Percentiles rank a stretch among this genome's conserved stretches.
phyloP scores from a whole-genome alignment of 2,113 vertebrate species.

The Myiopsitta monachus region DNA sequence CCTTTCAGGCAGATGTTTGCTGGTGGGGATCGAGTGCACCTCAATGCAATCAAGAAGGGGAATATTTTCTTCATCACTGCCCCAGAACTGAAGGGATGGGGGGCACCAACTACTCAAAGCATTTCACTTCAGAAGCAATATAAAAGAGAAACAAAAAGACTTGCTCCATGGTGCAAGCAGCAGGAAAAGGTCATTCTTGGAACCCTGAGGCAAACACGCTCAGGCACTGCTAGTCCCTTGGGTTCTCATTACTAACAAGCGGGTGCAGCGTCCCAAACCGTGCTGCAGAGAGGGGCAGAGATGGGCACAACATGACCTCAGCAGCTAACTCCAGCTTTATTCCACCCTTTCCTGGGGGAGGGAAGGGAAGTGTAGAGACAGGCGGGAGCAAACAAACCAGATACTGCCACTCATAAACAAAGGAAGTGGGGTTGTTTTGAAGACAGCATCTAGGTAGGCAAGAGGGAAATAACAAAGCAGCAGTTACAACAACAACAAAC shows the following conservation, averaged over 20 bases:
- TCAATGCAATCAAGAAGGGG: background rate
- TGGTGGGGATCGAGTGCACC: background rate
- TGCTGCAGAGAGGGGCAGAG: background rate
- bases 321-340: background rate
- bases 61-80: background rate
- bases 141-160: background rate
- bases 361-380: background rate
- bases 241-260: background rate
- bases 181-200: background rate
- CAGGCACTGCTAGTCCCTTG: accelerated
- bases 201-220: accelerated
- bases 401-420: background rate
- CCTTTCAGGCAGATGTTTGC: no score
- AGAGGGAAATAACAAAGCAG: background rate
- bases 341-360: background rate
- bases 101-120: background rate
- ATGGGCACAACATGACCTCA: background rate
- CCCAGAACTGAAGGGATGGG: background rate
- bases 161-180: background rate
- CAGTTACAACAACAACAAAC: background rate
- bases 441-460: background rate
- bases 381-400: background rate
- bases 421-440: background rate
- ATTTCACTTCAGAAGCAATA: background rate
- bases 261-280: background rate